These are phyloP conservation scores for Pituophis catenifer DNA, from an alignment of 2,113 vertebrate genomes.

Conservation along the genomic window DNA sequence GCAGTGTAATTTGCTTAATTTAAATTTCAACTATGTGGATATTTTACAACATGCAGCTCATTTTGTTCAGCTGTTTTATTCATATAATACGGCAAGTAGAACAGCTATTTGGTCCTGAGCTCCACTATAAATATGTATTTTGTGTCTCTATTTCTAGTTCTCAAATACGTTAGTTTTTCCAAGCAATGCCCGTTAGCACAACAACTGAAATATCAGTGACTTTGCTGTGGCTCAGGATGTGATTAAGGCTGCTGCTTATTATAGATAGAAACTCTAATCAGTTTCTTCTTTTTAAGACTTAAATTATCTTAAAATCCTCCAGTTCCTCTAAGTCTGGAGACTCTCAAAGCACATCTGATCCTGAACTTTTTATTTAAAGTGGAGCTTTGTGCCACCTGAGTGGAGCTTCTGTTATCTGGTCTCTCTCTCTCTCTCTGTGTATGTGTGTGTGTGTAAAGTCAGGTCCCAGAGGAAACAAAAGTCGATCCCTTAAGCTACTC, in stretches of 20 bases:
- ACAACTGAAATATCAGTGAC: constrained; percentile 33
- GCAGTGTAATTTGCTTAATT: background rate
- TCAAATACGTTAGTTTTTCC: constrained; percentile 29
- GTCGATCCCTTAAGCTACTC: constrained; percentile 81
- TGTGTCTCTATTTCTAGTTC: background rate
- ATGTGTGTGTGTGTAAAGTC: constrained; percentile 66
- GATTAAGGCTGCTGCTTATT: constrained; percentile 52
- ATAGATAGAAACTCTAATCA: constrained; percentile 61
- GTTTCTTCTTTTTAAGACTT: constrained; percentile 42
- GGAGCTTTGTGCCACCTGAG: constrained; percentile 61
- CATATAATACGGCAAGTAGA: background rate
- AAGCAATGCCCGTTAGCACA: constrained; percentile 30
- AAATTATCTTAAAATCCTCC: constrained; percentile 39
- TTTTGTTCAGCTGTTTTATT: background rate
- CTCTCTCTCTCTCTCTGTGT: constrained; percentile 14
- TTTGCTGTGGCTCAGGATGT: constrained; percentile 42
- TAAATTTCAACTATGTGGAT: rapidly evolving
- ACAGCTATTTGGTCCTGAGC: background rate
- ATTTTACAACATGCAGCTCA: rapidly evolving
- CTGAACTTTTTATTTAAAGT: constrained; percentile 51
- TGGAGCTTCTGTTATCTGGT: constrained; percentile 67
- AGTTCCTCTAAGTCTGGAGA: constrained; percentile 28
- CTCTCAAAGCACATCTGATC: constrained; percentile 50
- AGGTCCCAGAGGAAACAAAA: constrained; percentile 77
- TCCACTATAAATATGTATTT: background rate